phyloP scores from a whole-genome alignment of 2,888 invertebrate genomes.

The Pheosia gnoma region DNA sequence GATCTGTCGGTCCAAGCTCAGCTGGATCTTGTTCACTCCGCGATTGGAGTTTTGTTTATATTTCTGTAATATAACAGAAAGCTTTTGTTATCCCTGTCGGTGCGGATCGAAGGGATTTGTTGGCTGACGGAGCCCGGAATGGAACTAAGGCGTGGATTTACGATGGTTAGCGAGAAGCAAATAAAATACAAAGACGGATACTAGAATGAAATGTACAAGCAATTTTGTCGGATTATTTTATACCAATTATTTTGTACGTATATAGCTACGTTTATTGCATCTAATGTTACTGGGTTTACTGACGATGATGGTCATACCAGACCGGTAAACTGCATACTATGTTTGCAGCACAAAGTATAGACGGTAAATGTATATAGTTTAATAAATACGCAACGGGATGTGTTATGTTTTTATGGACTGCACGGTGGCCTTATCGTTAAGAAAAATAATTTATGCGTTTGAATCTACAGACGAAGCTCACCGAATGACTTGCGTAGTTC shows the following conservation, averaged over 20 bases:
- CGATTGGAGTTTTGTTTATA: constrained; percentile 72
- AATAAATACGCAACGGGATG: too few species aligned
- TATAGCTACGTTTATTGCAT: background rate
- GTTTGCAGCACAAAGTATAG: too few species aligned
- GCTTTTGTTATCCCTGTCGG: constrained; percentile 58
- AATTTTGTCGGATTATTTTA: constrained; percentile 12
- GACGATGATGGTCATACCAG: too few species aligned
- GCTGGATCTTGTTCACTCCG: constrained; percentile 68
- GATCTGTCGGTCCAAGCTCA: constrained; percentile 56
- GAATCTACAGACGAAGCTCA: constrained; percentile 3
- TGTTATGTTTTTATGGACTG: constrained; percentile 7
- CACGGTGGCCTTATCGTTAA: constrained; percentile 16
- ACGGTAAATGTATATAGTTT: too few species aligned
- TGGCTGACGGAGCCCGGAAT: constrained; percentile 43
- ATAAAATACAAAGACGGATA: constrained; percentile 36
- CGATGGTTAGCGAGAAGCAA: constrained; percentile 39
- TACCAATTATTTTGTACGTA: constrained; percentile 15
- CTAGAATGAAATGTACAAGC: constrained; percentile 15
- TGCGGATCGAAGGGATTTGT: constrained; percentile 56
- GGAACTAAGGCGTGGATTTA: constrained; percentile 45
- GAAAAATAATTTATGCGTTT: constrained; percentile 6
- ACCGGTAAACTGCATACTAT: too few species aligned
- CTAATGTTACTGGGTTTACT: too few species aligned
- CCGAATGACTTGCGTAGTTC: background rate
- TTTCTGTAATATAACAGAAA: constrained; percentile 62